Evolutionary conservation across 2,113 vertebrate species (phyloP).

Genomic region (Phylloscopus whistleri): DNA sequence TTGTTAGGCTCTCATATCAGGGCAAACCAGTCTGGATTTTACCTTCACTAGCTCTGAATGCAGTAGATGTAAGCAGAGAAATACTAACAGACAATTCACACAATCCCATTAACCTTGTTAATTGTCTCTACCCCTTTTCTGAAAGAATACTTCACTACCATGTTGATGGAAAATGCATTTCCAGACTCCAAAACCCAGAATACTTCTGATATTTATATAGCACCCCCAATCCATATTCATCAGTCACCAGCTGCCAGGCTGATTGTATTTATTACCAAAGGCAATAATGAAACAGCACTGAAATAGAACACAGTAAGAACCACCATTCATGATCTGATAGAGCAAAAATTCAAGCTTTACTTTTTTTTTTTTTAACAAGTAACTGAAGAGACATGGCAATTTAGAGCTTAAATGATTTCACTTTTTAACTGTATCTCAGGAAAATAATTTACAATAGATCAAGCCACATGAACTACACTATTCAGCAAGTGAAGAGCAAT

Average conservation of each 20-base stretch:
- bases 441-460: not conserved
- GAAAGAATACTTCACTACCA: not conserved
- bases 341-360: not conserved
- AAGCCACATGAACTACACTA: not conserved
- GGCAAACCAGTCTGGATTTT: not conserved
- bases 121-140: not conserved
- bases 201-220: not conserved
- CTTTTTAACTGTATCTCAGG: not conserved
- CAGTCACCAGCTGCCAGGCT: not conserved
- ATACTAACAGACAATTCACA: not conserved
- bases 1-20: not conserved
- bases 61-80: not conserved
- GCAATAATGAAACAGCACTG: not conserved
- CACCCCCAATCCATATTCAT: not conserved
- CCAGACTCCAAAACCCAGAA: not conserved
- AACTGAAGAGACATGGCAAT: not conserved
- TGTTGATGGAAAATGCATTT: not conserved
- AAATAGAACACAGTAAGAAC: not conserved
- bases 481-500: not conserved
- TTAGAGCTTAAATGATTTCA: not conserved
- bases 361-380: not conserved
- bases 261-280: conserved; percentile 17
- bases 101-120: not conserved
- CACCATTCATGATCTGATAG: not conserved
- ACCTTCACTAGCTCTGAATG: not conserved